Base-by-base conservation (phyloP, 2,797 vertebrate species). In the Sebastes steindachneri region DNA sequence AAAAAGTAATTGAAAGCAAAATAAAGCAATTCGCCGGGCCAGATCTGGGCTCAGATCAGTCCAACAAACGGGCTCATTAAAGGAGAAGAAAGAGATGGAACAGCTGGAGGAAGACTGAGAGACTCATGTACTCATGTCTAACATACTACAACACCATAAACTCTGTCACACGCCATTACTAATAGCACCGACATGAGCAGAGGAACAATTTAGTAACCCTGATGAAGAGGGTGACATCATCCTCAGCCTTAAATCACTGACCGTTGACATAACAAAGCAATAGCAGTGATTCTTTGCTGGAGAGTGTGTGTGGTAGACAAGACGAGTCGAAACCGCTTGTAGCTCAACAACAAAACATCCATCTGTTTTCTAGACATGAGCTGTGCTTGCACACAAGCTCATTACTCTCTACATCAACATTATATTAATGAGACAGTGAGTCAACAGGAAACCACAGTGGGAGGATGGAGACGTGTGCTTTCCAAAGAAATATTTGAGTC, bases 211-310 rank as follows among this genome's bases (percentile, higher is more conserved):
- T 81, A 86, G 77, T 73, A 80, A 71, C 70, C 33, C 23, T 45
- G 77, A 80, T 76, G 68, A 85, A 54, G 68, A 59, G 70, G 81
- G 37, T 93, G 91, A 92, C 74, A 73, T 92, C 88, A 92, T 84
- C 37, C 31, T 68, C 62, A 62, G 81, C 68, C 70, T 77, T 77
- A 81, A 78, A 82, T 82, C 70, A 85, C 57, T 25, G 62, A 80
- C 77, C 51, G 65, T 75, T 86, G 75, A 87, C 86, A 82, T 60
- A 90, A 82, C 77, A 81, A 64, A 68, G 66, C 31, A 73, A 77
- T 80, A 68, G 73, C 83, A 79, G 69, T 17, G 48, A 65, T 58
- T 73, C 21, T 9, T 28, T 28, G 65, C 51, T 72, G 26, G 64
- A 11, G 59, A 23, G 71, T 33, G 59, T 35, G 65, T 54, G 65